Evolutionary conservation across 1,140 invertebrate genomes (phyloP), one percentile per base, ranked within the genome.

Genomic region (Aphelinus atriplicis): DNA sequence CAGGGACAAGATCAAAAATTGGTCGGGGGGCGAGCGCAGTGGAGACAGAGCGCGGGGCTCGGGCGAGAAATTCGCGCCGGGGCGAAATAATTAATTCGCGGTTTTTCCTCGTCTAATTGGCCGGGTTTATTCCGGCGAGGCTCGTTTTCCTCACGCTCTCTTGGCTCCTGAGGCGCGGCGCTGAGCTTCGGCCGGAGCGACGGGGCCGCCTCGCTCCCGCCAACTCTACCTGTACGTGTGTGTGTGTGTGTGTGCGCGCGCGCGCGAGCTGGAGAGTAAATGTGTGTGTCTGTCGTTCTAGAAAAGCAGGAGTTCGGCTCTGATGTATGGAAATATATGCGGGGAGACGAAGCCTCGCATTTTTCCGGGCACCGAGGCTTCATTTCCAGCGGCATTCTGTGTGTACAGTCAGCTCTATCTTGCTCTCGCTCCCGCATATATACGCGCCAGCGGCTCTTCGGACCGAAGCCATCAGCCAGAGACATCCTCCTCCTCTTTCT

Each of bases 251-350:
- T 26, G 26, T 26, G 26, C 0, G 26, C 0, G 26, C 26, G 26
- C 26, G 26, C 26, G 26, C 26, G 26, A 26, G 26, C 26, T 26
- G 26, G 26, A 26, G 26, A 26, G 26, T 26, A 26, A 26, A 26
- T 26, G 26, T 26, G 26, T 56, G 51, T 55, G 69, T 79, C 63
- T 77, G 73, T 78, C 78, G 76, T 78, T 80, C 73, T 70, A 80
- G 73, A 82, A 80, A 77, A 56, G 45, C 79, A 71, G 80, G 79
- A 82, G 82, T 80, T 79, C 72, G 73, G 79, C 77, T 79, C 75
- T 87, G 85, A 88, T 88, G 77, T 88, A 88, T 88, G 87, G 86
- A 88, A 88, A 88, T 88, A 76, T 87, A 88, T 88, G 83, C 87
- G 80, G 78, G 80, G 84, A 86, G 85, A 85, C 81, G 82, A 75